These are phyloP conservation scores for Hippocampus kuda DNA, from an alignment of 2,797 vertebrate species.

Conservation along the genomic window DNA sequence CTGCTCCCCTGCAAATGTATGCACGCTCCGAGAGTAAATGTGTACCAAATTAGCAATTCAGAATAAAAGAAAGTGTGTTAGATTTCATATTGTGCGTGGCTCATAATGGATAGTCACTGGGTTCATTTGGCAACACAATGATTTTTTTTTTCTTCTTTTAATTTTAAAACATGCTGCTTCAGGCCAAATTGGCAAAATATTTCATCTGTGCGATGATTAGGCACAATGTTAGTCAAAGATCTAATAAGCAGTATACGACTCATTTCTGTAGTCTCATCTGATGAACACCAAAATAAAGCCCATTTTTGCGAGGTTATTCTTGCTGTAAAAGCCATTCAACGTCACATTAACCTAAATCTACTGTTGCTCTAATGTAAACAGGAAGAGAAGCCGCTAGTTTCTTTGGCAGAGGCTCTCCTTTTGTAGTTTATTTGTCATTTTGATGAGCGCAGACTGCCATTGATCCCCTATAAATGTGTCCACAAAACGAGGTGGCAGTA, in stretches of 20 bases:
- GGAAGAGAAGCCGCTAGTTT: background rate
- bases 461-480: constrained; percentile 2
- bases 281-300: background rate
- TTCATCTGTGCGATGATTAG: constrained; percentile 15
- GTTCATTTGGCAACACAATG: constrained; percentile 20
- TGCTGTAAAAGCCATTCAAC: background rate
- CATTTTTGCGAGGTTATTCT: background rate
- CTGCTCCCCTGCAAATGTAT: constrained; percentile 26
- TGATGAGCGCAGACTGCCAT: background rate
- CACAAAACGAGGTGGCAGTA: constrained; percentile 5
- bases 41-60: constrained; percentile 49
- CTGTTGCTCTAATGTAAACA: background rate
- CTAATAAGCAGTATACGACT: constrained; percentile 10
- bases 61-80: constrained; percentile 39
- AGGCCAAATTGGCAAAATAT: constrained; percentile 25
- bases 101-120: constrained; percentile 39
- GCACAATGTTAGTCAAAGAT: constrained; percentile 20
- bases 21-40: constrained; percentile 45
- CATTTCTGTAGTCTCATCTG: background rate
- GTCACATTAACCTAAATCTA: constrained; percentile 1
- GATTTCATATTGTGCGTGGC: constrained; percentile 34
- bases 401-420: background rate
- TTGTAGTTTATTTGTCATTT: constrained; percentile 7
- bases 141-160: background rate
- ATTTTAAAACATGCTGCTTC: constrained; percentile 16